phyloP scores from a whole-genome alignment of 2,888 invertebrate species.

The Apamea crenata region DNA sequence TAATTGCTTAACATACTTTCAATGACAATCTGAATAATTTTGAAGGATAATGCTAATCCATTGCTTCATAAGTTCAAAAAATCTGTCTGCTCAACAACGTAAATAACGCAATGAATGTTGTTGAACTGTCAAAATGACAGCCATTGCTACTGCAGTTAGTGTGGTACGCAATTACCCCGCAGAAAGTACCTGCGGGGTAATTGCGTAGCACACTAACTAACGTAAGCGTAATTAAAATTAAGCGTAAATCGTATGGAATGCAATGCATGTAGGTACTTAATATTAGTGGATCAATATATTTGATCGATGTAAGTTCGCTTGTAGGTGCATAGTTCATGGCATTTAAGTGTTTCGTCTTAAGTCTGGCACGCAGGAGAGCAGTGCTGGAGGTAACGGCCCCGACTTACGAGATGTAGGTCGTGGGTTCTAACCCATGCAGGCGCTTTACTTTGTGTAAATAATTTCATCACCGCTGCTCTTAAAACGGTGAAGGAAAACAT shows the following conservation, averaged over 20 bases:
- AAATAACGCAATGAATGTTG: neutral
- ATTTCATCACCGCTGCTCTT: no score
- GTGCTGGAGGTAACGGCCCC: no score
- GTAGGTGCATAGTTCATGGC: neutral
- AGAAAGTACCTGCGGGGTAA: no score
- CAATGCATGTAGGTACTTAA: neutral
- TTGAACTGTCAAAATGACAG: neutral
- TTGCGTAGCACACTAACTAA: no score
- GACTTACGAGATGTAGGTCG: no score
- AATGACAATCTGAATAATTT: neutral
- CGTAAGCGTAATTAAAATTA: neutral
- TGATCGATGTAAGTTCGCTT: neutral
- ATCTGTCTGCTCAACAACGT: neutral
- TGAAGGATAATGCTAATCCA: neutral
- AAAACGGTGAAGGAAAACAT: no score
- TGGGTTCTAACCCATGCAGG: no score
- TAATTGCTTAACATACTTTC: neutral
- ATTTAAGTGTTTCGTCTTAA: neutral
- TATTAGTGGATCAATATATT: neutral
- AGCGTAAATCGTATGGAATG: neutral
- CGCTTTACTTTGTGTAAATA: no score
- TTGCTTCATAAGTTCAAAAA: neutral
- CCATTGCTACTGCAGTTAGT: no score
- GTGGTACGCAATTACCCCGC: no score
- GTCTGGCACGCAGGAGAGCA: no score